Evolutionary conservation across 1,140 invertebrate species (phyloP).

Genomic region (Zaprionus vittiger): DNA sequence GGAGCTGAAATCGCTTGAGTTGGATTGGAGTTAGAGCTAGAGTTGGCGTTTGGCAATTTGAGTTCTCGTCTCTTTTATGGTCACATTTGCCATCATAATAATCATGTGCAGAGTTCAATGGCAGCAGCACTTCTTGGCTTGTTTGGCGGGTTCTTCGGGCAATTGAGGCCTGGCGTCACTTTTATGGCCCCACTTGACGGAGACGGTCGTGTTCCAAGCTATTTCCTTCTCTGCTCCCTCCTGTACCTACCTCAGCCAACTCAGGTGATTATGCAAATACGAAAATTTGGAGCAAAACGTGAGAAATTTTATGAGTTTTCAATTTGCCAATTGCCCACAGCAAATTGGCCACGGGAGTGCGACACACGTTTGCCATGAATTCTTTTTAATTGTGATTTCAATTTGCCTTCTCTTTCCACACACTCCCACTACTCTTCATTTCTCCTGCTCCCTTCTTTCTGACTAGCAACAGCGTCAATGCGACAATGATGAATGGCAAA

Average conservation of each 20-base stretch:
- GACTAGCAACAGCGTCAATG: constrained; percentile 26
- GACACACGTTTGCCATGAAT: constrained; percentile 25
- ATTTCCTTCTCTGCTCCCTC: not conserved
- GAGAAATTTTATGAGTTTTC: constrained; percentile 76
- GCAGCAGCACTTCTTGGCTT: constrained; percentile 56
- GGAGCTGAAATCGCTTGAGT: not conserved
- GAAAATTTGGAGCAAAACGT: constrained; percentile 77
- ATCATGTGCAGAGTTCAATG: constrained; percentile 60
- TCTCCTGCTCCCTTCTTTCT: not conserved
- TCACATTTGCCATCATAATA: constrained; percentile 68
- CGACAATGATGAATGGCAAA: not conserved
- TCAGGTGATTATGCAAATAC: constrained; percentile 65
- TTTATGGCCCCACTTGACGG: constrained; percentile 15
- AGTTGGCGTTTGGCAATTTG: constrained; percentile 6
- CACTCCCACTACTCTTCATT: not conserved
- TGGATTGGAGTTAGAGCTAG: not conserved
- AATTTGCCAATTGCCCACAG: constrained; percentile 63
- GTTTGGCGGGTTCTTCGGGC: constrained; percentile 45
- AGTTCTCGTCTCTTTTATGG: constrained; percentile 47
- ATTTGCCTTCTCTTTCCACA: not conserved
- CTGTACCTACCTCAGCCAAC: constrained; percentile 2
- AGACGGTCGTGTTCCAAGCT: not conserved
- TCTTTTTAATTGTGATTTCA: constrained; percentile 5
- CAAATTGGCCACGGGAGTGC: constrained; percentile 36
- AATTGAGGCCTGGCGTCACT: constrained; percentile 21